Base-by-base conservation (phyloP, 2,113 vertebrate genomes). In the Silurus meridionalis region DNA sequence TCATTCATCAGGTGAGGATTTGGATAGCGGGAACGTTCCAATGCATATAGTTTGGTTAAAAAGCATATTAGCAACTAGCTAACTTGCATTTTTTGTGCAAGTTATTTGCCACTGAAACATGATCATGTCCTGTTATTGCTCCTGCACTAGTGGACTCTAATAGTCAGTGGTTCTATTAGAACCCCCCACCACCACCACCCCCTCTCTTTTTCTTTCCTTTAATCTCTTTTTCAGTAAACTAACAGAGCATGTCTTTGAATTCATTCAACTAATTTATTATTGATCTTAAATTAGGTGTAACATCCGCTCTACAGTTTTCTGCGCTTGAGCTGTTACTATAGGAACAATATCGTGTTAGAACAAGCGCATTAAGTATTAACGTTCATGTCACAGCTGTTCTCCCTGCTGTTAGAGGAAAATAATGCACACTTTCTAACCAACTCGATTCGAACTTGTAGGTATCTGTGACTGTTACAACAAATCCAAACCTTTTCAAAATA, bases 1-100 rank as follows among this genome's bases (percentile, higher is more conserved):
- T 75, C 48, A 23, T 75, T 74, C 69, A 72, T 23, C 53, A 67
- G 85, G 87, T 60, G 85, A 86, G 50, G 28, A 69, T 69, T 15
- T 69, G 66, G 28, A 69, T 25, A 37, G 66, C 28, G 37, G 28
- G 64, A 67, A 14, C 11, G 13, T 67, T 11, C 25, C 64, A 67
- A 67, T 67, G 64, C n/a, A 66, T 25, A 25, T 13, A n/a, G 25
- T 25, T 25, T 13, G 11, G 63, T 66, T 10, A 25, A 8, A 66
- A 37, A 37, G 37, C 37, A 37, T 2, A 66, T 66, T 66, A 66
- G 63, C 63, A 25, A 9, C n/a, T 5, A 25, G 25, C 63, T 66
- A 25, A n/a, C n/a, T n/a, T n/a, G n/a, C 37, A 37, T 37, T 37
- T 37, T 37, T 37, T 37, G 17, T 19, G 17, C 60, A 61, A 21